Evolutionary conservation across 2,888 invertebrate genomes (phyloP).

Genomic region (Trichopoda pennipes): DNA sequence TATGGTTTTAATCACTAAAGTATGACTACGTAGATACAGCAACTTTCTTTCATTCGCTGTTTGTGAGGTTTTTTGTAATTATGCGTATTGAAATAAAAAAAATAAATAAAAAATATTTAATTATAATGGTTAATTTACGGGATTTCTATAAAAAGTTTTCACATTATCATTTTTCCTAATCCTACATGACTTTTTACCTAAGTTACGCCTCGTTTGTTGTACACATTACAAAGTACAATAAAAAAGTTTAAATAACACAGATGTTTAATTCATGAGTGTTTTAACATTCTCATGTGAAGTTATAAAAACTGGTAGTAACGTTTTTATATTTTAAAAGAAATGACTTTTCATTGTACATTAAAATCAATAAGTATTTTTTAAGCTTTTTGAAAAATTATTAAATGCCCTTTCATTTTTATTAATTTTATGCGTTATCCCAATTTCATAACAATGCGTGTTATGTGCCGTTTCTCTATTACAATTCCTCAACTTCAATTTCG

Average conservation of each 20-base stretch:
- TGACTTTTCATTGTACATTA: no score
- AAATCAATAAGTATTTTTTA: no score
- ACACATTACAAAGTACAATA: conserved; percentile 7
- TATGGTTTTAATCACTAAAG: conserved; percentile 47
- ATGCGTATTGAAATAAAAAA: conserved; percentile 42
- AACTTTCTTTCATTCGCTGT: conserved; percentile 41
- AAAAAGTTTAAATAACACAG: conserved; percentile 10
- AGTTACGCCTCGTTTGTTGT: conserved; percentile 54
- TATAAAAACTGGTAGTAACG: no score
- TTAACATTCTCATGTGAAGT: conserved; percentile 20
- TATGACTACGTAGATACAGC: conserved; percentile 38
- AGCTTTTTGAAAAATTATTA: no score
- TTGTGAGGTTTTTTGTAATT: conserved; percentile 22
- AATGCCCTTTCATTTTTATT: no score
- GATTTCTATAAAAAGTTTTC: conserved; percentile 27
- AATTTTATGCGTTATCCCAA: no score
- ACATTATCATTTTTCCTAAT: conserved; percentile 4
- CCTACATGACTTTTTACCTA: conserved; percentile 24
- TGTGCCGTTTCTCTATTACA: no score
- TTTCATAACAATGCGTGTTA: no score
- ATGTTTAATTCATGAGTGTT: conserved; percentile 43
- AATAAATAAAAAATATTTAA: background rate
- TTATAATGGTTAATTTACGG: conserved; percentile 13
- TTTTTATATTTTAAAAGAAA: no score
- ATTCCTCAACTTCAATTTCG: no score